Evolutionary conservation across 2,888 invertebrate species (phyloP), one percentile per base, ranked within the genome.

Genomic region (Cantharis rustica): DNA sequence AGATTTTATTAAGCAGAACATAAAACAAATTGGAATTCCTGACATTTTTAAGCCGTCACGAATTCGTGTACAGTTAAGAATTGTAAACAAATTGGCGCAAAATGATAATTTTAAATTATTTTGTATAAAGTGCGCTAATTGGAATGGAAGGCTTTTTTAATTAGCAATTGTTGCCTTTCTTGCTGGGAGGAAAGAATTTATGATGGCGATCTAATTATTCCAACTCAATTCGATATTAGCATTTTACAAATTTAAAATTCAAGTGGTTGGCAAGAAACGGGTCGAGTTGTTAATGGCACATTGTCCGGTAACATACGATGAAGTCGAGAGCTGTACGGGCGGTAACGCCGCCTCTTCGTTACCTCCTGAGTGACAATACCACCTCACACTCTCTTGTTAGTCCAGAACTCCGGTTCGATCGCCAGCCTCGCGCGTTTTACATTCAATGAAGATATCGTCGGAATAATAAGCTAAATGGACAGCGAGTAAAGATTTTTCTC

Each of bases 221-320:
- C 23, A 20, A 31, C 26, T 31, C 68, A 68, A 68, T 71, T 71
- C 62, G 20, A 23, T 64, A 75, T 72, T 71, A 47, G 27, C 17
- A 61, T 66, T 70, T 66, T 64, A 71, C 62, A 77, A 77, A 77
- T 77, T 72, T 77, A 73, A 77, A 77, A 77, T 77, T 77, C 77
- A 75, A 72, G 20, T 27, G 61, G 68, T 61, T 63, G 74, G 72
- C 66, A 71, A 61, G 72, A 27, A 75, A 73, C 75, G 73, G 64
- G 70, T 71, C 71, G 83, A 83, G 80, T 83, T 83, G 83, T 87
- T 87, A 87, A 87, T 87, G 86, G 89, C 90, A 91, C 91, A 91
- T 91, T 91, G 91, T 91, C 89, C 89, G 89, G 89, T 88, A 88
- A 88, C 88, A 89, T 89, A 86, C 86, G 87, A 85, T 79, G 83